Evolutionary conservation across 37 sponge, comb jelly and placozoan species (phyloP).

Genomic region (Bolinopsis microptera): DNA sequence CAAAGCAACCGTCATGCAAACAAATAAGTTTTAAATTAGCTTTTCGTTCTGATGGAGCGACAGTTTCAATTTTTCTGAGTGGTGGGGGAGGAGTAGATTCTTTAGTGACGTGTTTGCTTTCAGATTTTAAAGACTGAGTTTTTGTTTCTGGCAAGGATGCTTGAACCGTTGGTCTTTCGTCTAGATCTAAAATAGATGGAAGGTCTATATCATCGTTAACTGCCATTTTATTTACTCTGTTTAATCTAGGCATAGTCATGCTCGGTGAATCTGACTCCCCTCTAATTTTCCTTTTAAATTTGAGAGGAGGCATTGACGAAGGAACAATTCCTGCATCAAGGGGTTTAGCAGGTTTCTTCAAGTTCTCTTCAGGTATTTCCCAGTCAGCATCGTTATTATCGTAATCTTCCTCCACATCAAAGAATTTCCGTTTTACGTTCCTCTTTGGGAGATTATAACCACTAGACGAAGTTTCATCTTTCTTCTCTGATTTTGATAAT

Average conservation of each 20-base stretch:
- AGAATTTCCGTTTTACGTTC: slow-evolving; percentile 25
- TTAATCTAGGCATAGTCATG: not conserved
- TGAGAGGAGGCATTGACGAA: slow-evolving; percentile 27
- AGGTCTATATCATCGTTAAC: slow-evolving; percentile 31
- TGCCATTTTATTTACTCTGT: not conserved
- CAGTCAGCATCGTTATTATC: slow-evolving; percentile 29
- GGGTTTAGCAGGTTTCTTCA: not conserved
- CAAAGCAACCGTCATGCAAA: slow-evolving; percentile 57
- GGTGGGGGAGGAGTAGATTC: slow-evolving; percentile 53
- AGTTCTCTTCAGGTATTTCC: not conserved
- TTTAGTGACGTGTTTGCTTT: not conserved
- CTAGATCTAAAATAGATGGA: not conserved
- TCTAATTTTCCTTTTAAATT: slow-evolving; percentile 41
- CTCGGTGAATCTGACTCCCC: not conserved
- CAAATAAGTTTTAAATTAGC: slow-evolving; percentile 44
- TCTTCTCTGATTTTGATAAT: not conserved
- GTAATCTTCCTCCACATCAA: slow-evolving; percentile 29
- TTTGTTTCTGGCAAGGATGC: not conserved
- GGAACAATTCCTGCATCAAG: not conserved
- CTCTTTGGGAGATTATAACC: not conserved
- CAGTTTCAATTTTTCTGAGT: slow-evolving; percentile 37
- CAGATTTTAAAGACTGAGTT: not conserved
- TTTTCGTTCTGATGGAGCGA: not conserved
- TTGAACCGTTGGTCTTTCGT: not conserved
- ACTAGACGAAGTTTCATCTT: not conserved